A percentile compares a stretch with the other conserved stretches of the same genome.
phyloP scores from a whole-genome alignment of 2,888 invertebrate species.

The Microctonus brassicae region DNA sequence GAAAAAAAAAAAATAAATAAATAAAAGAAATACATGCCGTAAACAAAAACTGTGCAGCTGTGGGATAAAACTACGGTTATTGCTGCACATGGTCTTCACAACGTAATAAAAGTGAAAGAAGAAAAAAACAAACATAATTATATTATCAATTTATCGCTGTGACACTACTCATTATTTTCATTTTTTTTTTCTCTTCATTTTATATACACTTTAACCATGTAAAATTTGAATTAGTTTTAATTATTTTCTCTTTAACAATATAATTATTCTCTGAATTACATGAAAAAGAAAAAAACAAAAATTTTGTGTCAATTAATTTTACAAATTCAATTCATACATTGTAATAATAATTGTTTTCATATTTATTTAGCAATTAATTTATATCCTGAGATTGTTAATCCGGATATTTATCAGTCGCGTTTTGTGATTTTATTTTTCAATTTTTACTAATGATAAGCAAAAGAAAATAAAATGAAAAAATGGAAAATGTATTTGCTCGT shows the following conservation, averaged over 20 bases:
- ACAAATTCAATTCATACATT: background rate
- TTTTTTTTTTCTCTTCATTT: background rate
- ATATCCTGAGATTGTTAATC: constrained; percentile 5
- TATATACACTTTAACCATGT: background rate
- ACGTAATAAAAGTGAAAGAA: constrained; percentile 11
- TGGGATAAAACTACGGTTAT: background rate
- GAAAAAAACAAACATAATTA: constrained; percentile 10
- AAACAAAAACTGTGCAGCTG: constrained; percentile 15
- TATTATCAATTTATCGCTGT: constrained; percentile 7
- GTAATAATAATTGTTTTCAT: background rate
- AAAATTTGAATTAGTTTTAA: background rate
- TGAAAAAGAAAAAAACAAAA: background rate
- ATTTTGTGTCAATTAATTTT: constrained; percentile 1
- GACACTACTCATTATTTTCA: background rate
- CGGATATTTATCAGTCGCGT: background rate
- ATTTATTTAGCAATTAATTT: constrained; percentile 18
- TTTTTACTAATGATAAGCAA: background rate
- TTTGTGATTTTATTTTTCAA: constrained; percentile 5
- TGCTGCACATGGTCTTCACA: constrained; percentile 4
- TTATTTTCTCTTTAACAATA: too few species aligned
- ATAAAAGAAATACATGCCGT: background rate
- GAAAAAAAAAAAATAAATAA: constrained; percentile 1
- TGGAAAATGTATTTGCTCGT: background rate
- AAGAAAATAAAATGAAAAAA: background rate
- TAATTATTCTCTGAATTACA: background rate